Percentiles rank a stretch among this genome's conserved stretches.
phyloP scores from a whole-genome alignment of 2,888 invertebrate genomes.

The Synergus japonicus region DNA sequence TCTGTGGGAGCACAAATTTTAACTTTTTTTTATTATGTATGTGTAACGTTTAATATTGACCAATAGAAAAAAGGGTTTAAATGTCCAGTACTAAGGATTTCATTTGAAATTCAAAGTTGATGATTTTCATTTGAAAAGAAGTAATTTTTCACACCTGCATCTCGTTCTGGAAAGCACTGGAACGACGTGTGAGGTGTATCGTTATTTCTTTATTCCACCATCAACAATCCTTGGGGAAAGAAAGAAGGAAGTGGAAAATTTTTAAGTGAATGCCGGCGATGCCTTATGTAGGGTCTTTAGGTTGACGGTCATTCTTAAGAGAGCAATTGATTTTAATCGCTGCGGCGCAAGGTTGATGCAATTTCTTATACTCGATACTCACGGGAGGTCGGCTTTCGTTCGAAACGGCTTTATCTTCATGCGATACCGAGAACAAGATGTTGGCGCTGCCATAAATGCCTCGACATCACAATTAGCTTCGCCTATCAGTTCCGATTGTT shows the following conservation, averaged over 20 bases:
- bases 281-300: background rate
- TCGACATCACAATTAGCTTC: slow-evolving; percentile 67
- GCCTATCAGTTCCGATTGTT: slow-evolving; percentile 45
- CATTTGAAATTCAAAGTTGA: no score
- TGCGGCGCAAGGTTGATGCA: slow-evolving; percentile 26
- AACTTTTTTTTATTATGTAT: slow-evolving; percentile 23
- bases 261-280: slow-evolving; percentile 10
- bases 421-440: slow-evolving; percentile 62
- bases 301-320: slow-evolving; percentile 26
- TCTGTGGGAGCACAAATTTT: slow-evolving; percentile 1
- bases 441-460: slow-evolving; percentile 66
- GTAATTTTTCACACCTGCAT: background rate
- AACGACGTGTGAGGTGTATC: slow-evolving; percentile 5
- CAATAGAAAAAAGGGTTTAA: background rate
- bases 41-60: background rate
- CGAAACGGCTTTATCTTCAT: slow-evolving; percentile 69
- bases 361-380: slow-evolving; percentile 66
- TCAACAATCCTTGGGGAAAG: background rate
- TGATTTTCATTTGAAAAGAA: background rate
- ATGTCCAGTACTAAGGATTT: no score
- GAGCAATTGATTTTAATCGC: slow-evolving; percentile 37
- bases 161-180: background rate
- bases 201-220: slow-evolving; percentile 18
- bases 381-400: slow-evolving; percentile 70
- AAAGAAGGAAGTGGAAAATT: slow-evolving; percentile 25